Evolutionary conservation across 2,113 vertebrate species (phyloP).

Genomic region (Pedionomus torquatus): DNA sequence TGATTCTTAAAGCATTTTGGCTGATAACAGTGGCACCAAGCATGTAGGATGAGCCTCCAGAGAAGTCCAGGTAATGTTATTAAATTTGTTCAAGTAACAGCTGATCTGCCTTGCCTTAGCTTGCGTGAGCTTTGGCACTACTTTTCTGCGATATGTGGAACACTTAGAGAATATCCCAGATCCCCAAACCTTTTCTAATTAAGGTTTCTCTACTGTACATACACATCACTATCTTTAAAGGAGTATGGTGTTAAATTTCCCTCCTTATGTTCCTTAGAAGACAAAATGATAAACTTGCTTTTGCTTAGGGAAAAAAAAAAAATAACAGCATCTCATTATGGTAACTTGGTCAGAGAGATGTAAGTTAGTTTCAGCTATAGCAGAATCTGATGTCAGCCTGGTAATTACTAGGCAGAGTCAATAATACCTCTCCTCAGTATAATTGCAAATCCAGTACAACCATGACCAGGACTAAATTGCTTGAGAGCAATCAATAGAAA

Average conservation of each 20-base stretch:
- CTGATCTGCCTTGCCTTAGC: neutral
- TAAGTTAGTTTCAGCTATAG: constrained; percentile 65
- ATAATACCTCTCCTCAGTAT: constrained; percentile 80
- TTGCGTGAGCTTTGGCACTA: neutral
- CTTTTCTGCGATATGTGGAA: neutral
- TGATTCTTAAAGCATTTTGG: neutral
- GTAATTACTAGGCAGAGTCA: constrained; percentile 80
- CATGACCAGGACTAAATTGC: constrained; percentile 83
- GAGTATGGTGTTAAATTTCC: neutral
- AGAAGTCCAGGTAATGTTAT: neutral
- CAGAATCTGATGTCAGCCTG: constrained; percentile 75
- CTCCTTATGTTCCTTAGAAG: neutral
- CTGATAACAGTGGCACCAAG: neutral
- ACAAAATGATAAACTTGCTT: neutral
- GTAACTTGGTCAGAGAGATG: constrained; percentile 51
- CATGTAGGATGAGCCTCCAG: neutral
- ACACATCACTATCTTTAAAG: neutral
- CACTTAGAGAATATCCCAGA: neutral
- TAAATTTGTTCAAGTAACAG: neutral
- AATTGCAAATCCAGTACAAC: constrained; percentile 84
- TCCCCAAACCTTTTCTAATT: neutral
- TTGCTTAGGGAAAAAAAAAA: neutral
- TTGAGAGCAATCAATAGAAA: constrained; percentile 81
- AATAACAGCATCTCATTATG: constrained; percentile 39
- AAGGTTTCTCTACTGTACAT: neutral